A percentile compares a stretch with the other conserved stretches of the same genome.
Conservation (phyloP, 2,797 vertebrate genomes). For the Takifugu ocellatus region DNA sequence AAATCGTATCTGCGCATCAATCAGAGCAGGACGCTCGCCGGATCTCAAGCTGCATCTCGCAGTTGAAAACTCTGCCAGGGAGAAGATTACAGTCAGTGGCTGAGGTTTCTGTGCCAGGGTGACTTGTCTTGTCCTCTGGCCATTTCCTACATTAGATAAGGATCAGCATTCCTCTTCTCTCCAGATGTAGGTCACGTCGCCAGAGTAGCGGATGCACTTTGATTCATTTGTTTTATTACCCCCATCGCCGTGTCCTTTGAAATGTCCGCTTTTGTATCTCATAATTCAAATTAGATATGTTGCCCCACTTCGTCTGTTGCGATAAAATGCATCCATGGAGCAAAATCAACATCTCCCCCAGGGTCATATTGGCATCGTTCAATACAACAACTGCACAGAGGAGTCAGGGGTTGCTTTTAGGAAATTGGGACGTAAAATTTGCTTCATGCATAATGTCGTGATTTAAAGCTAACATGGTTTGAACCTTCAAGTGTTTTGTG, state of each 20-base stretch:
- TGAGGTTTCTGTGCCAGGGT: constrained; percentile 48
- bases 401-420: too few relatives aligned
- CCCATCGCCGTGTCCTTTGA: constrained; percentile 41
- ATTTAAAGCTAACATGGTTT: too few relatives aligned
- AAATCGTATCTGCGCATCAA: constrained; percentile 47
- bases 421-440: too few relatives aligned
- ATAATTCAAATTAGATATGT: constrained; percentile 33
- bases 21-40: constrained; percentile 45
- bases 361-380: constrained; percentile 12
- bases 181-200: constrained; percentile 68
- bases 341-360: constrained; percentile 24
- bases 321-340: constrained; percentile 20
- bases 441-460: too few relatives aligned
- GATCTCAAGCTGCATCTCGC: constrained; percentile 27
- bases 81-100: constrained; percentile 48
- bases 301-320: constrained; percentile 22
- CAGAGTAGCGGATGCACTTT: constrained; percentile 36
- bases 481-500: too few relatives aligned
- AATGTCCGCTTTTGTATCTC: constrained; percentile 28
- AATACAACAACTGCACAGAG: constrained; percentile 10
- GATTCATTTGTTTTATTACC: constrained; percentile 58
- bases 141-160: constrained; percentile 63
- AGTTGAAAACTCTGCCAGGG: constrained; percentile 32
- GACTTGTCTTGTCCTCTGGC: constrained; percentile 57
- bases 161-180: constrained; percentile 58